A percentile compares a stretch with the other conserved stretches of the same genome.
phyloP scores from a whole-genome alignment of 64 coral and sea anemone species.

The Montipora efflorescens region DNA sequence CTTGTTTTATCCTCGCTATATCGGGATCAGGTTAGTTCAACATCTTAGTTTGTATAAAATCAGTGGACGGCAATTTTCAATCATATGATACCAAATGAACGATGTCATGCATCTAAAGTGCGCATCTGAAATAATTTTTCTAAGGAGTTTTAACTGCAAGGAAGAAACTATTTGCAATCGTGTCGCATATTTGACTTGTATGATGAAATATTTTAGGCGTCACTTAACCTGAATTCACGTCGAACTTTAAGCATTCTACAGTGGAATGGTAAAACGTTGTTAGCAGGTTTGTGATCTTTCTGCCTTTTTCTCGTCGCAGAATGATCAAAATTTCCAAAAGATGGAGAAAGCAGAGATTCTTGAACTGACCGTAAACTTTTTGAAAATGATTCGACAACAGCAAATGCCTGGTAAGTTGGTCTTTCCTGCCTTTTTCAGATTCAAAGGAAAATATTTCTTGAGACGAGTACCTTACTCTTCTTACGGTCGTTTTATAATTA shows the following conservation, averaged over 20 bases:
- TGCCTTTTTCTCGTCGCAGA: conserved; percentile 13
- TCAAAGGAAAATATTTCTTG: too few species aligned
- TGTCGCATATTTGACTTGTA: not conserved
- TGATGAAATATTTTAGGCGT: not conserved
- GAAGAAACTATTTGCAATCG: not conserved
- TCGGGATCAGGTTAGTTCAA: conserved; percentile 46
- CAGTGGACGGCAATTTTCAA: too few species aligned
- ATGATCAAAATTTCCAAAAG: conserved; percentile 87
- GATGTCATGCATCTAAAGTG: too few species aligned
- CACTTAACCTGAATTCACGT: not conserved
- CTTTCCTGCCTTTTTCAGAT: too few species aligned
- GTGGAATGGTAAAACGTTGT: not conserved
- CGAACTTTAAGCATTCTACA: not conserved
- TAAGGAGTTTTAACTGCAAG: not conserved
- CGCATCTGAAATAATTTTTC: too few species aligned
- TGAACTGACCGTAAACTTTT: conserved; percentile 85
- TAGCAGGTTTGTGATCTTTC: conserved; percentile 15
- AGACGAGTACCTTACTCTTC: too few species aligned
- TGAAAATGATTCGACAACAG: conserved; percentile 70
- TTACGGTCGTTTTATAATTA: too few species aligned
- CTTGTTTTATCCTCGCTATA: conserved; percentile 68
- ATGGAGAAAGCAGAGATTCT: conserved; percentile 98
- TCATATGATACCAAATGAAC: too few species aligned
- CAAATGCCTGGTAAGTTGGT: not conserved
- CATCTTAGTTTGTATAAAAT: not conserved